A percentile compares a stretch with the other conserved stretches of the same genome.
Conservation (phyloP, 1,140 invertebrate genomes). For the Megalopta genalis region DNA sequence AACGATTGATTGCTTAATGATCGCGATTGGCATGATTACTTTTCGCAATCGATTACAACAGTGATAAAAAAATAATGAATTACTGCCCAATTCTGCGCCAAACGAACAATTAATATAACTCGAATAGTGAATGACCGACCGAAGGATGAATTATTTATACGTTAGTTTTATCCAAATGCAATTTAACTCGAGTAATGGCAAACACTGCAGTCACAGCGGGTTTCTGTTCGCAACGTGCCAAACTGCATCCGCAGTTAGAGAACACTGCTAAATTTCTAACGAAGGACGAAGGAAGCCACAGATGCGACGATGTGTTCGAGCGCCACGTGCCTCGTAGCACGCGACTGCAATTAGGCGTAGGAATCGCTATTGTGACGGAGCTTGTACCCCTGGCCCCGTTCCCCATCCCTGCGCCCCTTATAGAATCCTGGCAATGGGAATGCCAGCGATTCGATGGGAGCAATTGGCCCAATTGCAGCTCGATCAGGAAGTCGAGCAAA, state of each 20-base stretch:
- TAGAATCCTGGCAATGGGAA: constrained; percentile 40
- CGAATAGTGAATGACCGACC: no score
- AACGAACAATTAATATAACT: no score
- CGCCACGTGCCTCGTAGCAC: constrained; percentile 33
- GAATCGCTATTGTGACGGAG: constrained; percentile 30
- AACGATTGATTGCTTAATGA: no score
- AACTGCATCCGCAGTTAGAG: not conserved
- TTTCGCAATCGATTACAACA: no score
- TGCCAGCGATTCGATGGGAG: constrained; percentile 30
- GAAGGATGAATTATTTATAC: no score
- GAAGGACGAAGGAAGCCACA: constrained; percentile 2
- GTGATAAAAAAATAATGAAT: no score
- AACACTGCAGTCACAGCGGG: no score
- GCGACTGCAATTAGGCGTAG: constrained; percentile 39
- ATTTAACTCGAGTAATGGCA: no score
- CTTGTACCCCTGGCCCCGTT: constrained; percentile 4
- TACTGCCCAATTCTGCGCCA: no score
- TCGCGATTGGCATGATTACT: no score
- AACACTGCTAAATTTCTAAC: constrained; percentile 1
- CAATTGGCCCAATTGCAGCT: constrained; percentile 27
- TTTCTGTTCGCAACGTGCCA: no score
- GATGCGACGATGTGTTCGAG: constrained; percentile 4
- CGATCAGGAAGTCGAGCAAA: constrained; percentile 20
- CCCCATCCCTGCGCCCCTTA: not conserved
- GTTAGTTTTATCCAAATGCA: no score